phyloP scores from a whole-genome alignment of 1,140 invertebrate species.

The Ostrea denselamellosa region DNA sequence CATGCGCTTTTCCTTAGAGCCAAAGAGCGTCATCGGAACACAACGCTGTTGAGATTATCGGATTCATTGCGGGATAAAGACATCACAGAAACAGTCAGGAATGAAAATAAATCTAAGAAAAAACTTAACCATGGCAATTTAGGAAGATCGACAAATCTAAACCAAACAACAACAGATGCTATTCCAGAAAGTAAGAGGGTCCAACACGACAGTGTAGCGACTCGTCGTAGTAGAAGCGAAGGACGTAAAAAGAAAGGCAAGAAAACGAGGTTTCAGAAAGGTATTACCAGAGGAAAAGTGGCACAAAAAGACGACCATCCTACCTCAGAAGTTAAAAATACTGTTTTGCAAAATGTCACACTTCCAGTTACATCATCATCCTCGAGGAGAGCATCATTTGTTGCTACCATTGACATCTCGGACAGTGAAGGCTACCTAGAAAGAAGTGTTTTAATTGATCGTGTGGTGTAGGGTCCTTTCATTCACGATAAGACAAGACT shows the following conservation, averaged over 20 bases:
- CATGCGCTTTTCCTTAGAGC: neutral
- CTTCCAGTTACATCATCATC: neutral
- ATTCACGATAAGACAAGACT: neutral
- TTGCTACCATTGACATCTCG: neutral
- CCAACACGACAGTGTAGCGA: neutral
- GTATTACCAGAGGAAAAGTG: neutral
- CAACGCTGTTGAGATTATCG: neutral
- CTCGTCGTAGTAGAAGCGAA: neutral
- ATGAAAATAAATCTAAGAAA: neutral
- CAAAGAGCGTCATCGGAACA: neutral
- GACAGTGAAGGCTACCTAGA: neutral
- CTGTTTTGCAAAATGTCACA: neutral
- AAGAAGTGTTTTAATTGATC: slow-evolving; percentile 3
- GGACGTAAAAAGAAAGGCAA: neutral
- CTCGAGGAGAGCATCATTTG: neutral
- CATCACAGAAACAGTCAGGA: neutral
- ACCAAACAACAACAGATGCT: neutral
- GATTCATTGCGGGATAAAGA: neutral
- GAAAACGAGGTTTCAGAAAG: neutral
- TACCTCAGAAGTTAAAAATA: neutral
- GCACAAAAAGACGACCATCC: neutral
- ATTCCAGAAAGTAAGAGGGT: neutral
- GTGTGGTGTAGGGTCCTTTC: neutral
- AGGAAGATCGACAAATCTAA: too few relatives aligned
- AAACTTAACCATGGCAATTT: neutral